Evolutionary conservation across 2,797 vertebrate species (phyloP).

Genomic region (Gymnocypris eckloni): DNA sequence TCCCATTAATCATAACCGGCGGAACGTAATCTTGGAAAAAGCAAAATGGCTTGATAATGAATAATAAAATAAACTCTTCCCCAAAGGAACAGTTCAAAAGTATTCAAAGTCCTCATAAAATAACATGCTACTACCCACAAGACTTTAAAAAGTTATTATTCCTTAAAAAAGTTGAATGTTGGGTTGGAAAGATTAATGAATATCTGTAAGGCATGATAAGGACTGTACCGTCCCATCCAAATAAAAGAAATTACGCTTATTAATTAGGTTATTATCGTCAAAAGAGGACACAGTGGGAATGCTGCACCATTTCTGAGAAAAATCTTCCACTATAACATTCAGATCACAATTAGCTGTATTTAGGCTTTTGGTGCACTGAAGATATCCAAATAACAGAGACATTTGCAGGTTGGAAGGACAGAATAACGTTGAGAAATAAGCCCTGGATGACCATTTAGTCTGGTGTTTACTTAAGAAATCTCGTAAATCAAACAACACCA

Average conservation of each 20-base stretch:
- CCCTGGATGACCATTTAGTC: slow-evolving; percentile 4
- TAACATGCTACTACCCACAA: slow-evolving; percentile 24
- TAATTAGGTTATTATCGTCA: slow-evolving; percentile 15
- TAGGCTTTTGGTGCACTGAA: not conserved
- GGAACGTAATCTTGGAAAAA: slow-evolving; percentile 7
- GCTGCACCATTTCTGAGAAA: not conserved
- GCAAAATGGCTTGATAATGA: slow-evolving; percentile 4
- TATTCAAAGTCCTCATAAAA: slow-evolving; percentile 23
- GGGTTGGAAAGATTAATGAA: not conserved
- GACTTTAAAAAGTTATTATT: not conserved
- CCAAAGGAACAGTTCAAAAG: slow-evolving; percentile 19
- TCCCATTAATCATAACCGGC: slow-evolving; percentile 9
- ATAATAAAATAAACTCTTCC: slow-evolving; percentile 24
- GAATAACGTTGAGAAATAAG: slow-evolving; percentile 24
- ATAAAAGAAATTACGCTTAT: not conserved
- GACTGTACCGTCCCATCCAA: not conserved
- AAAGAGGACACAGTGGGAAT: not conserved
- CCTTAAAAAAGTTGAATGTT: not conserved
- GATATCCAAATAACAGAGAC: slow-evolving; percentile 1
- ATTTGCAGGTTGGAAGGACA: not conserved
- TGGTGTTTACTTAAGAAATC: not conserved
- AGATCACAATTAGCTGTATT: not conserved
- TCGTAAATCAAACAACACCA: slow-evolving; percentile 1
- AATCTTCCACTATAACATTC: not conserved
- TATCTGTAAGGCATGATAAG: not conserved